phyloP scores from a whole-genome alignment of 1,140 invertebrate genomes.

The Meloidogyne chitwoodi region DNA sequence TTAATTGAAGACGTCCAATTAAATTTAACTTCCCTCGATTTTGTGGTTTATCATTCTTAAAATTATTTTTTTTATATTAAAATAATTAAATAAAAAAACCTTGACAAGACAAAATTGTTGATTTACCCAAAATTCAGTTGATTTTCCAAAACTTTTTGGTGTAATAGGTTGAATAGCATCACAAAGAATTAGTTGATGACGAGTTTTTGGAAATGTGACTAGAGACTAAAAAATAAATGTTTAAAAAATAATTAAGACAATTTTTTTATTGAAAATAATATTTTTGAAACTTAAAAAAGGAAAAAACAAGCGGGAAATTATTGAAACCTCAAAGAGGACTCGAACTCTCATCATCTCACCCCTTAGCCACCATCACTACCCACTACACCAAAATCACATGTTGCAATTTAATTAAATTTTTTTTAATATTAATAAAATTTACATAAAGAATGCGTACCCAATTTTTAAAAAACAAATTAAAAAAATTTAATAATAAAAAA shows the following conservation, averaged over 20 bases:
- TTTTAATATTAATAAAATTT: too few species aligned
- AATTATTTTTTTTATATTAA: too few species aligned
- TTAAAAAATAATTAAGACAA: background rate
- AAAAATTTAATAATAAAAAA: too few species aligned
- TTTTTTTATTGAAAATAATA: background rate
- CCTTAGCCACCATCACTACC: too few species aligned
- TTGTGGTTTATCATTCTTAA: slow-evolving; percentile 47
- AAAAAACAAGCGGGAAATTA: background rate
- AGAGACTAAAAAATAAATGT: slow-evolving; percentile 27
- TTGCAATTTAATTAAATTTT: too few species aligned
- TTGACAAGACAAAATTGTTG: slow-evolving; percentile 42
- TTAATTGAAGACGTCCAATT: slow-evolving; percentile 39
- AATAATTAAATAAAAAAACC: too few species aligned
- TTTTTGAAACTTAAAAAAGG: background rate
- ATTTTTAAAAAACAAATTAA: too few species aligned
- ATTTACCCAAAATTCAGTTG: slow-evolving; percentile 48
- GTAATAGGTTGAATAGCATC: slow-evolving; percentile 24
- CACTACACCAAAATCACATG: too few species aligned
- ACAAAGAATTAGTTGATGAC: slow-evolving; percentile 39
- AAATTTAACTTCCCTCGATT: slow-evolving; percentile 41
- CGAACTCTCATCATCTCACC: too few species aligned
- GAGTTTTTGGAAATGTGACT: slow-evolving; percentile 37
- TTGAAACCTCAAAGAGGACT: background rate
- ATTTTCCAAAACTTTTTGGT: slow-evolving; percentile 39
- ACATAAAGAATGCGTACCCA: too few species aligned